Conservation (phyloP, 2,113 vertebrate genomes). For the Tachuris rubrigastra region DNA sequence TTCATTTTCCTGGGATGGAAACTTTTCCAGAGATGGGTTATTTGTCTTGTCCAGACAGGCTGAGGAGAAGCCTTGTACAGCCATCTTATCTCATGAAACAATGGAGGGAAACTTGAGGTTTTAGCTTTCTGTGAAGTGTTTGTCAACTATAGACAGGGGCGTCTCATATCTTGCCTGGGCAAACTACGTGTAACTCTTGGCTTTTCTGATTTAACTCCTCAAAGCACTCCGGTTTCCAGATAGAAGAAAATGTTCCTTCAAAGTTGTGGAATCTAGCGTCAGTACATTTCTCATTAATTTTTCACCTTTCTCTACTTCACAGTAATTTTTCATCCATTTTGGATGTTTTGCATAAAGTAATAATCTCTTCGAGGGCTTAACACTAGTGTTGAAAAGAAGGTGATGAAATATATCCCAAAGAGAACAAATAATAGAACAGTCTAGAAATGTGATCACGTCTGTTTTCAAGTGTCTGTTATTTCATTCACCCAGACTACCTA, state of each 20-base stretch:
- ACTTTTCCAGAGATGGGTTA: not conserved
- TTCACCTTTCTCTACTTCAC: not conserved
- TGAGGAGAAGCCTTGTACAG: not conserved
- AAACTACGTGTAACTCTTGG: not conserved
- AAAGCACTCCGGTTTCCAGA: not conserved
- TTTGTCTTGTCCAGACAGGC: not conserved
- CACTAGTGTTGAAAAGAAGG: not conserved
- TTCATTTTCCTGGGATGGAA: not conserved
- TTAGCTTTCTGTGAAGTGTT: not conserved
- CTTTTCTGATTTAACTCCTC: not conserved
- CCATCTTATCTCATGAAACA: not conserved
- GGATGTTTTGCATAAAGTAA: not conserved
- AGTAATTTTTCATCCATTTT: not conserved
- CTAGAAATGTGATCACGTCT: not conserved
- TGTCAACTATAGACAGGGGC: not conserved
- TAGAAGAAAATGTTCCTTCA: not conserved
- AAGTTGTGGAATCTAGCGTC: not conserved
- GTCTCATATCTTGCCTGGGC: not conserved
- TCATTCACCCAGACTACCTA: not conserved
- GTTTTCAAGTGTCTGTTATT: not conserved
- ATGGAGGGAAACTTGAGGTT: not conserved
- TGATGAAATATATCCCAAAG: not conserved
- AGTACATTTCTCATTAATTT: not conserved
- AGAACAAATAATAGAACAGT: not conserved
- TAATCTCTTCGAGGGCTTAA: not conserved